Evolutionary conservation across 2,888 invertebrate genomes (phyloP).

Genomic region (Nezara viridula): DNA sequence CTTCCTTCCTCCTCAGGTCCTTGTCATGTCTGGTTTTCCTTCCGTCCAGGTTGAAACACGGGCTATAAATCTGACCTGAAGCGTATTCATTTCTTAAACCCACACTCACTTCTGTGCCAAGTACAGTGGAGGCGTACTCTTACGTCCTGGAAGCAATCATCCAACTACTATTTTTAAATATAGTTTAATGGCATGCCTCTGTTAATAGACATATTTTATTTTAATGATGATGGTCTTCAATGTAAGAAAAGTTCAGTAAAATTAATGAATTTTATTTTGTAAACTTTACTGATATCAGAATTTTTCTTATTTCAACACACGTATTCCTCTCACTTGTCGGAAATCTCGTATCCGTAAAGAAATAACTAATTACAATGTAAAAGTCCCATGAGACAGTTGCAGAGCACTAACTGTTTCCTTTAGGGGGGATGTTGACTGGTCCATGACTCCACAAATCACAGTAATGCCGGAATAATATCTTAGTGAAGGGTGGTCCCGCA

Average conservation of each 20-base stretch:
- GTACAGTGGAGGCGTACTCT: background rate
- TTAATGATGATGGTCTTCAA: too few relatives aligned
- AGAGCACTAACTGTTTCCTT: constrained; percentile 7
- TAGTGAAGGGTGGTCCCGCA: background rate
- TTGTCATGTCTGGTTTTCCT: constrained; percentile 15
- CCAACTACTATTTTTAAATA: background rate
- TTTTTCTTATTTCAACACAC: background rate
- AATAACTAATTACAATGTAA: background rate
- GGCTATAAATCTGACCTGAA: constrained; percentile 17
- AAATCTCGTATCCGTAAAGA: background rate
- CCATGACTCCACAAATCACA: constrained; percentile 24
- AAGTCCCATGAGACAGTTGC: background rate
- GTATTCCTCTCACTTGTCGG: too few relatives aligned
- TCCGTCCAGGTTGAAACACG: background rate
- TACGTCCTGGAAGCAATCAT: background rate
- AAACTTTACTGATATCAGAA: background rate
- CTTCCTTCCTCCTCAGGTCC: background rate
- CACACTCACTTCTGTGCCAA: constrained; percentile 1
- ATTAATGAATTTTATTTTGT: background rate
- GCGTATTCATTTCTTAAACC: constrained; percentile 37
- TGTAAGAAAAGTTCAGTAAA: too few relatives aligned
- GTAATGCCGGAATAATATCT: constrained; percentile 11
- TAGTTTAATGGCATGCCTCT: too few relatives aligned
- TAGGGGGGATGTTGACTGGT: constrained; percentile 12
- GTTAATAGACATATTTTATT: too few relatives aligned